These are phyloP conservation scores for Gadus macrocephalus DNA, from an alignment of 2,113 vertebrate species.

Conservation along the genomic window DNA sequence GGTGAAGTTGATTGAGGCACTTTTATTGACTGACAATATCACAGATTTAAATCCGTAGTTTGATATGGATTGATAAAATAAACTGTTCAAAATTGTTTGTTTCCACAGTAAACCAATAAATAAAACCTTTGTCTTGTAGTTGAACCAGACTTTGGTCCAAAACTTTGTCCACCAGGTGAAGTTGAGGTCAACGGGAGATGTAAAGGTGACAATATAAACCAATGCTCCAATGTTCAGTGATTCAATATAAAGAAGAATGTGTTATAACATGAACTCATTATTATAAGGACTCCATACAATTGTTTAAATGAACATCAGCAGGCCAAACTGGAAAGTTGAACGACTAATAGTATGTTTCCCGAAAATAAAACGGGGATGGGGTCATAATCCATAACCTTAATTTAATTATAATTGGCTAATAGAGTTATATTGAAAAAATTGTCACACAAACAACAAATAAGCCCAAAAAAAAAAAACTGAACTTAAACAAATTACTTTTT, in stretches of 20 bases:
- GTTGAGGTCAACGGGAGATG: conserved; percentile 62
- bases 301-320: not conserved
- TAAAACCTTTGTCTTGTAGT: conserved; percentile 33
- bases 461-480: not conserved
- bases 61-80: too few species aligned
- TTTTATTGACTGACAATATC: not conserved
- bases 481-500: not conserved
- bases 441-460: too few species aligned
- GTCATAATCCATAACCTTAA: not conserved
- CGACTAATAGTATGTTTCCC: not conserved
- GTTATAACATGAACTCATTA: not conserved
- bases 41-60: too few species aligned
- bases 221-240: not conserved
- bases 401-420: not conserved
- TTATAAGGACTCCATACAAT: not conserved
- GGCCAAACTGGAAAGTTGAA: not conserved
- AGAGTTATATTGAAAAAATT: not conserved
- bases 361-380: not conserved
- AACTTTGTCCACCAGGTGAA: conserved; percentile 60
- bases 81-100: too few species aligned
- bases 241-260: not conserved
- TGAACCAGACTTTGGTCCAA: conserved; percentile 52
- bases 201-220: not conserved
- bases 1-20: not conserved
- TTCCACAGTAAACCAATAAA: too few species aligned